Base-by-base conservation (phyloP, 2,888 invertebrate genomes). In the Ephialtes manifestator region DNA sequence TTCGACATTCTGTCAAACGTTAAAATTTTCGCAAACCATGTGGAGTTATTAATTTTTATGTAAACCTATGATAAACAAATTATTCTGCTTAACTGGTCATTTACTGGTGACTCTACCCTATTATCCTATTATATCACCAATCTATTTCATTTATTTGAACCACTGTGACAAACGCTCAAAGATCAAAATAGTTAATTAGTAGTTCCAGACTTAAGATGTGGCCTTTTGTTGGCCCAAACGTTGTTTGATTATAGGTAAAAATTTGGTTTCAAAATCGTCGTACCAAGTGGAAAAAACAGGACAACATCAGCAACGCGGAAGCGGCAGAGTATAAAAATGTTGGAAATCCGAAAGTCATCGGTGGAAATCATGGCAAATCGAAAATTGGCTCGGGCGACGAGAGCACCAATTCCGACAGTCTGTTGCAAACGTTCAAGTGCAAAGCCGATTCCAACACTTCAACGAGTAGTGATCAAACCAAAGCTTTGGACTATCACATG, bases 201-300 rank as follows among this genome's bases (percentile, higher is more conserved):
- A 2, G 11, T 55, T 55, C 24, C 10, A 11, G 53, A 53, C 20
- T n/a, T 11, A 11, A 24, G 10, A 55, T 55, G 24, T 10, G 24
- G 24, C 8, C 1, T 55, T 24, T 55, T 7, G 0, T 24, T 10
- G 1, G 28, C 15, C 8, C 15, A 15, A 24, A 3, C 28, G 7
- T 28, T 15, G 15, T 31, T 65, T 39, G 18, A 35, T 60, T 55
- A 53, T 96, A 98, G 97, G 97, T 98, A 90, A 98, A 98, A 95
- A 98, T 98, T 89, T 98, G 98, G 98, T 98, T 98, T 94, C 98
- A 98, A 95, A 98, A 98, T 93, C 95, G 98, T 94, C 95, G 97
- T 80, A 97, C 97, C 28, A 97, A 97, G 91, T 97, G 97, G 97
- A 99, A 98, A 95, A 98, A 98, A 94, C 98, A 98, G 94, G 98